Evolutionary conservation across 2,888 invertebrate species (phyloP).

Genomic region (Baccha elongata): DNA sequence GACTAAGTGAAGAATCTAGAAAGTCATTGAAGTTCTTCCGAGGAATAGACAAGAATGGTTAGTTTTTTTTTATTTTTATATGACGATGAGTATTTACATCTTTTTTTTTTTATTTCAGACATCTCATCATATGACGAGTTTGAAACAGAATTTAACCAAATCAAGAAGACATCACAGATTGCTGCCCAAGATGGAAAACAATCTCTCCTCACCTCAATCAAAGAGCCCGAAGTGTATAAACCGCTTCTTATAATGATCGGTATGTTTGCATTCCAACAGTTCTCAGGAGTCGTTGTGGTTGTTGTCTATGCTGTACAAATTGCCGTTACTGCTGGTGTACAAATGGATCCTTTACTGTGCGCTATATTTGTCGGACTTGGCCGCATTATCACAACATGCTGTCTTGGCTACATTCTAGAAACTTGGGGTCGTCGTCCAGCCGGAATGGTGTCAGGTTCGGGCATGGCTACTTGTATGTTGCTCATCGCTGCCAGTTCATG

Average conservation of each 20-base stretch:
- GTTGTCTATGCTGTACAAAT: conserved; percentile 88
- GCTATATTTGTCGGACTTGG: conserved; percentile 87
- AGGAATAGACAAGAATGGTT: conserved; percentile 82
- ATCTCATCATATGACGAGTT: conserved; percentile 78
- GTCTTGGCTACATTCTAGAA: conserved; percentile 86
- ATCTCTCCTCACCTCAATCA: conserved; percentile 77
- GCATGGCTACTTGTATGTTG: conserved; percentile 85
- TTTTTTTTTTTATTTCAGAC: conserved; percentile 69
- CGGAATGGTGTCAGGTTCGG: conserved; percentile 86
- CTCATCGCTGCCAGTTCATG: conserved; percentile 83
- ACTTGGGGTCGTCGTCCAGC: conserved; percentile 86
- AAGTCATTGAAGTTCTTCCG: conserved; percentile 85
- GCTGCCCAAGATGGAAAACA: conserved; percentile 76
- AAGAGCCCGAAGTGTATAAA: conserved; percentile 81
- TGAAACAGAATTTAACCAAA: conserved; percentile 79
- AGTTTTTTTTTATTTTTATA: too few relatives aligned
- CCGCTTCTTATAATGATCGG: conserved; percentile 83
- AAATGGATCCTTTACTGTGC: conserved; percentile 86
- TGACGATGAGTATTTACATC: neutral
- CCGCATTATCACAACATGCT: conserved; percentile 85
- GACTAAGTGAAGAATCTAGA: conserved; percentile 84
- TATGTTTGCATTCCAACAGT: conserved; percentile 87
- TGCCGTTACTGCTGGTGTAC: conserved; percentile 85
- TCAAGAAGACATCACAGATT: conserved; percentile 78
- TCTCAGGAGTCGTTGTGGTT: conserved; percentile 88